Evolutionary conservation across 2,113 vertebrate species (phyloP), one percentile per base, ranked within the genome.

Genomic region (Paralichthys olivaceus): DNA sequence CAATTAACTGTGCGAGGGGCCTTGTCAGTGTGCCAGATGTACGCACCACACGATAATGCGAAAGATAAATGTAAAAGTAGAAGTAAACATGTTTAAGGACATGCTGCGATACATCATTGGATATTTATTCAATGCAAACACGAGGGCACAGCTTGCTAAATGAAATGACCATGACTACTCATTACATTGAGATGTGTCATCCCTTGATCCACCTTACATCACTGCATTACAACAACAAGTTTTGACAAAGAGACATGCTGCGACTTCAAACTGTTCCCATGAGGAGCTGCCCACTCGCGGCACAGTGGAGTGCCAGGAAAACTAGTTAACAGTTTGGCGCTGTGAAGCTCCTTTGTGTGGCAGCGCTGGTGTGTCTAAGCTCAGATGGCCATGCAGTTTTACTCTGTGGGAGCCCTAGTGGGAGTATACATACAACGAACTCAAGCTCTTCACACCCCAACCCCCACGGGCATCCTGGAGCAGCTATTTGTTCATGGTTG

Each of bases 321-420:
- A 84, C 62, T 80, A 82, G 82, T 77, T 59, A 87, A 88, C 82
- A 88, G 84, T 87, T 82, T 79, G 83, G 77, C 83, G 58, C 85
- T 84, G 75, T 88, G 89, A 87, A 61, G 81, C 79, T 80, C 63
- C 65, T 84, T 90, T 90, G 89, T 89, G 83, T 72, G 74, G 70
- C 60, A 72, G 78, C 51, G 43, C 59, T 79, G 63, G 65, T 72
- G 79, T 69, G 22, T 84, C 61, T 69, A 80, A 72, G 89, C 91
- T 93, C 91, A 93, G 92, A 93, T 93, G 92, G 91, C 81, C 74
- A 55, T 11, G 45, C 71, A 45, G 77, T 70, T 73, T 69, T 81
- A 71, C 86, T n/a, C 90, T 8, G 67, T 82, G 63, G 89, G 91
- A 68, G 77, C 53, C 67, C 75, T 72, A 59, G 88, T 91, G 84